These are phyloP conservation scores for Psilopsiagon aurifrons DNA, from an alignment of 2,113 vertebrate species.

Conservation along the genomic window DNA sequence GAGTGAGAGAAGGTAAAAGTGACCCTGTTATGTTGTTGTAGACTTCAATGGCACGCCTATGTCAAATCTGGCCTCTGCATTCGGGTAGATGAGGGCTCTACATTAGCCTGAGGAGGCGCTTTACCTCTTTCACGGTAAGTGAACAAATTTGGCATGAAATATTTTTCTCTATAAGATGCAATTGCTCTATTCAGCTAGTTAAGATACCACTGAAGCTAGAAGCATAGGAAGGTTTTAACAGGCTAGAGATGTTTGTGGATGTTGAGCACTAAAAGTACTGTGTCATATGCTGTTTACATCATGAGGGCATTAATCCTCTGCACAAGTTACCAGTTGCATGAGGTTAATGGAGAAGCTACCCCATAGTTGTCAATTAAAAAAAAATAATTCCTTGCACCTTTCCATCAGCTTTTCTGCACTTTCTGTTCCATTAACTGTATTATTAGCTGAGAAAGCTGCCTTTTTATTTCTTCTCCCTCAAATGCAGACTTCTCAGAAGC, in stretches of 20 bases:
- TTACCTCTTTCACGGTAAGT: background rate
- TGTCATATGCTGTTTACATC: background rate
- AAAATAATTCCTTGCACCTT: background rate
- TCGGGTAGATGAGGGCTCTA: background rate
- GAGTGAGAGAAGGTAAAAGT: background rate
- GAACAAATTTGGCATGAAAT: background rate
- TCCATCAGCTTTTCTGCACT: background rate
- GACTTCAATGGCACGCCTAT: background rate
- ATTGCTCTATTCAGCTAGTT: background rate
- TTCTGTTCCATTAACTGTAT: background rate
- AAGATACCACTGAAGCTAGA: background rate
- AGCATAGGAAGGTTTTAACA: background rate
- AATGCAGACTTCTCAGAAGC: background rate
- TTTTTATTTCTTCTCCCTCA: background rate
- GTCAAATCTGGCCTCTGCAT: background rate
- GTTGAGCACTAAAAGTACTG: background rate
- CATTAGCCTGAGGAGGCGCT: background rate
- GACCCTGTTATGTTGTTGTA: background rate
- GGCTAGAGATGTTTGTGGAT: background rate
- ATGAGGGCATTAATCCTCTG: background rate
- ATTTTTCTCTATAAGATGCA: background rate
- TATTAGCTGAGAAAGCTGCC: background rate
- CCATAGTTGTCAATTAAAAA: background rate
- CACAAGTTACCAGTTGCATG: background rate
- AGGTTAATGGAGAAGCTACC: background rate